Percentiles rank a stretch among this genome's conserved stretches.
Conservation (phyloP, 2,797 vertebrate genomes). For the Nannoperca obscura region DNA sequence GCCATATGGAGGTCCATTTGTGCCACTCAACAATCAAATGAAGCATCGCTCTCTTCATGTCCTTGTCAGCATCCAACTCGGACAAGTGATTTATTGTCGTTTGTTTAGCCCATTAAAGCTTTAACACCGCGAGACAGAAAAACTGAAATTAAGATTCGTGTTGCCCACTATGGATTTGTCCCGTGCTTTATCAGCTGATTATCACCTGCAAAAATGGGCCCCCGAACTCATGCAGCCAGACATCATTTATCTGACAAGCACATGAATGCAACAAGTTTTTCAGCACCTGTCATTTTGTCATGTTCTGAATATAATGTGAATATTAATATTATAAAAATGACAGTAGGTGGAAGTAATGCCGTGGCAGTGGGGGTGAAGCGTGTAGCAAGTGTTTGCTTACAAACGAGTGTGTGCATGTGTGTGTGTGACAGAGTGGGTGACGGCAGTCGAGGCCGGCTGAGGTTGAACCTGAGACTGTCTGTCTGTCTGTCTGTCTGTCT, state of each 20-base stretch:
- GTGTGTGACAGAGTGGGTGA: conserved; percentile 58
- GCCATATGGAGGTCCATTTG: conserved; percentile 61
- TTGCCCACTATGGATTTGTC: background rate
- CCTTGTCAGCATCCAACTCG: conserved; percentile 45
- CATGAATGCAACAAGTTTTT: conserved; percentile 37
- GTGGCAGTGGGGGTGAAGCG: conserved; percentile 32
- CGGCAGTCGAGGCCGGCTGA: conserved; percentile 62
- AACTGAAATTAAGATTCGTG: conserved; percentile 27
- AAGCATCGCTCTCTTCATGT: conserved; percentile 48
- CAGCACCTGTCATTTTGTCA: background rate
- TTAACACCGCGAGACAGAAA: conserved; percentile 17
- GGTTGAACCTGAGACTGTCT: conserved; percentile 33
- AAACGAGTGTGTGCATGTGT: conserved; percentile 13
- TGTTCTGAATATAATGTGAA: background rate
- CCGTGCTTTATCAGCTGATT: background rate
- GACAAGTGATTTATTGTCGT: conserved; percentile 23
- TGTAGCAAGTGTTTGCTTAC: conserved; percentile 15
- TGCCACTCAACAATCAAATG: conserved; percentile 58
- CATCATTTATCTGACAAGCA: conserved; percentile 18
- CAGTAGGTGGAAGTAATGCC: conserved; percentile 22
- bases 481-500: conserved; percentile 23
- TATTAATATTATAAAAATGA: background rate
- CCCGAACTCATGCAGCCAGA: background rate
- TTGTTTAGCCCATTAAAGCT: conserved; percentile 41
- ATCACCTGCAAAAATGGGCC: background rate